Evolutionary conservation across 2,113 vertebrate species (phyloP).

Genomic region (Hyperopisus bebe): DNA sequence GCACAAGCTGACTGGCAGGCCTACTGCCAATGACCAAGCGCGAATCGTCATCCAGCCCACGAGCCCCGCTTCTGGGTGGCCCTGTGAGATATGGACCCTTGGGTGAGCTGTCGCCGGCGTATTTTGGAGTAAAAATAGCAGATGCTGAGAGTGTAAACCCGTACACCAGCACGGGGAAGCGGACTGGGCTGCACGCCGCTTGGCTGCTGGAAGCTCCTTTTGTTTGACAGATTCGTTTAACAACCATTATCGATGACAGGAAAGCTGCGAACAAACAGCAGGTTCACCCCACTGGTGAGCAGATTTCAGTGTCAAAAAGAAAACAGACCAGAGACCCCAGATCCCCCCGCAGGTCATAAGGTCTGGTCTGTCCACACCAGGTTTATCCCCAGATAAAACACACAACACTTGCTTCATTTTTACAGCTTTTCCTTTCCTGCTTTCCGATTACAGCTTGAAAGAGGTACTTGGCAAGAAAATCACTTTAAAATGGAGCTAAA

Average conservation of each 20-base stretch:
- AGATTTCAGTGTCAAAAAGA: neutral
- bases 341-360: neutral
- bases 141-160: neutral
- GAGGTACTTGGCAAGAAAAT: neutral
- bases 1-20: conserved; percentile 48
- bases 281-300: neutral
- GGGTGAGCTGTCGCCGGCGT: neutral
- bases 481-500: neutral
- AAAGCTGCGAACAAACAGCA: neutral
- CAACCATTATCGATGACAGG: neutral
- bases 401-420: neutral
- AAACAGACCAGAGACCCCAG: neutral
- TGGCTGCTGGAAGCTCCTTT: neutral
- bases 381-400: neutral
- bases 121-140: neutral
- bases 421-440: neutral
- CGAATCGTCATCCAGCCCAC: conserved; percentile 30
- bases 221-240: neutral
- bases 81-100: neutral
- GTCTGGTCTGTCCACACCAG: neutral
- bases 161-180: neutral
- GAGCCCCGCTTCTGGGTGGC: conserved; percentile 11
- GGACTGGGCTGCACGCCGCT: too few relatives aligned
- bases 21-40: conserved; percentile 33
- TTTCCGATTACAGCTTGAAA: neutral